phyloP scores from a whole-genome alignment of 1,140 invertebrate species.

The Sogatella furcifera region DNA sequence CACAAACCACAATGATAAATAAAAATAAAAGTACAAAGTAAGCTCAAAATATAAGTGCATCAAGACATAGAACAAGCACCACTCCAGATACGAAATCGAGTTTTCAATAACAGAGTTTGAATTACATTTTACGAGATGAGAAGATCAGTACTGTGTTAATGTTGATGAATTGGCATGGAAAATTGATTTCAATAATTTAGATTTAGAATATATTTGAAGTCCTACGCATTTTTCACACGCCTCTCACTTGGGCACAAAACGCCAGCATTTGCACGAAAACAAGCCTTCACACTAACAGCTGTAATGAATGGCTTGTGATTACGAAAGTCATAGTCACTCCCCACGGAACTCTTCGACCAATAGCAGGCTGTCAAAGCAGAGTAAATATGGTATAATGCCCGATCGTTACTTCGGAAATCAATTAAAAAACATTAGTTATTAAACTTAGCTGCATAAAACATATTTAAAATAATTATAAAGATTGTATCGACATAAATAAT shows the following conservation, averaged over 20 bases:
- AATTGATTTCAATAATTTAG: no score
- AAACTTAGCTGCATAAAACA: background rate
- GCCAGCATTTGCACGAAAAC: background rate
- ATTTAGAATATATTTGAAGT: background rate
- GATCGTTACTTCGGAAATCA: constrained; percentile 4
- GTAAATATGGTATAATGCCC: constrained; percentile 1
- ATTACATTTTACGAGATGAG: no score
- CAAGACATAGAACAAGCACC: no score
- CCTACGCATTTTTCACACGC: constrained; percentile 1
- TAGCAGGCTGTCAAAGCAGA: background rate
- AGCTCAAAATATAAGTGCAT: no score
- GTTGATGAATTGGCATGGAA: no score
- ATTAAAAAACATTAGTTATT: background rate
- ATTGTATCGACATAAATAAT: background rate
- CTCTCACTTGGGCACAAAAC: background rate
- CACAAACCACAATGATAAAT: no score
- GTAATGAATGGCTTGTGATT: background rate
- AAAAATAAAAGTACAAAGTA: no score
- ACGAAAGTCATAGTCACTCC: background rate
- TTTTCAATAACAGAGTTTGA: no score
- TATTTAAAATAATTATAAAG: background rate
- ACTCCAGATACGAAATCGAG: no score
- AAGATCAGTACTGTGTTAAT: no score
- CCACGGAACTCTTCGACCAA: background rate
- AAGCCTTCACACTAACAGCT: constrained; percentile 1